Conservation (phyloP, 2,113 vertebrate genomes). For the Tamias sibiricus region DNA sequence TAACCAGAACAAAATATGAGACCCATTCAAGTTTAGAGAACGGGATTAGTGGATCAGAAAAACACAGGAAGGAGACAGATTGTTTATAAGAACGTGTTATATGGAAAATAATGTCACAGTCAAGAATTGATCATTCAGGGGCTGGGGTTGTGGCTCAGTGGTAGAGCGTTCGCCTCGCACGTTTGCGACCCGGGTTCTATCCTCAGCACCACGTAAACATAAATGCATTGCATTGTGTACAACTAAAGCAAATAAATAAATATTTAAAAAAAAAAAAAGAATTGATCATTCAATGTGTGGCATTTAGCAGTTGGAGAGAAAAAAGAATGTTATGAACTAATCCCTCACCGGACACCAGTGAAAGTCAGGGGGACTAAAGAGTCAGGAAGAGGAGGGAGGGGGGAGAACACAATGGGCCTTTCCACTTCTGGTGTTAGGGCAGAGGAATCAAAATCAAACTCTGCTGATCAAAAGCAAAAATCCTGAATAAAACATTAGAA, state of each 20-base stretch:
- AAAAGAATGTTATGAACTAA: not conserved
- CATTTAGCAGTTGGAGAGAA: not conserved
- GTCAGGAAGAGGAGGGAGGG: not conserved
- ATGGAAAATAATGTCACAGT: constrained; percentile 46
- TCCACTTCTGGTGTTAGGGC: not conserved
- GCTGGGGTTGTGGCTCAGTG: no score
- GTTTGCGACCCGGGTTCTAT: no score
- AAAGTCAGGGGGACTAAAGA: not conserved
- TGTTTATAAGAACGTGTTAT: not conserved
- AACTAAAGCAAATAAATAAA: no score
- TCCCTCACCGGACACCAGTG: not conserved
- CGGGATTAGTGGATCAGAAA: constrained; percentile 37
- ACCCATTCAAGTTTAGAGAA: not conserved
- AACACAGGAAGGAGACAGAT: not conserved
- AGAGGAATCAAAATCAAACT: not conserved
- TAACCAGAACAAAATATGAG: not conserved
- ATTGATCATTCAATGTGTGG: not conserved
- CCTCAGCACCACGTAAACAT: no score
- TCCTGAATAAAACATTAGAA: not conserved
- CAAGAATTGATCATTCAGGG: not conserved
- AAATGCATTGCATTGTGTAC: no score
- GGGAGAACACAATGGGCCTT: not conserved
- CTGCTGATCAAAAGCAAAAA: not conserved
- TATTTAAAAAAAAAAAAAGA: no score
- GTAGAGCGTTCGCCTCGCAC: no score